Evolutionary conservation across 2,888 invertebrate species (phyloP), one percentile per base, ranked within the genome.

Genomic region (Drosophila anomalata): DNA sequence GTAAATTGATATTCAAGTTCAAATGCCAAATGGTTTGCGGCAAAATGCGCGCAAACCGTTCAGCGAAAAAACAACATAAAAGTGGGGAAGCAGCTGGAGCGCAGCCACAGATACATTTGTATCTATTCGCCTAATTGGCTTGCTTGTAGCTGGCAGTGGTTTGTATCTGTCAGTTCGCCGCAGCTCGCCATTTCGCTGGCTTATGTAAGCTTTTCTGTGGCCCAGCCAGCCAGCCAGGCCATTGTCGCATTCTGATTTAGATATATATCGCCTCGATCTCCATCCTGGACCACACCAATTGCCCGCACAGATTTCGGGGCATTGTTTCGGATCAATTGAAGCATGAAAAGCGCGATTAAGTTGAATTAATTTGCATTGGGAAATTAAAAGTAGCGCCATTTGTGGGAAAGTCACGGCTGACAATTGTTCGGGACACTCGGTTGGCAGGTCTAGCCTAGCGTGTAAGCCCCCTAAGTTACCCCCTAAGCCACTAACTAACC

Each of bases 1-100:
- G 89, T 88, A 85, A 90, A 90, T 89, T 90, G 88, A 85, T 89
- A 86, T 85, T 90, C 89, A 89, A 89, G 90, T 89, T 90, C 90
- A 89, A 85, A 84, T 86, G 86, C 59, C 87, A 86, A 85, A 86
- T 86, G 75, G 57, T 86, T 84, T 88, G 82, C 88, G 82, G 77
- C 76, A 77, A 81, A 78, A 86, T 85, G 73, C 71, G 80, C 80
- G 84, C 81, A 76, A 83, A 81, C 75, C 76, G 76, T 58, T 80
- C 60, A 50, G 22, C 31, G 2, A 39, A 39, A 39, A 39, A 14
- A 41, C 44, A 47, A 61, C 11, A 66, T 47, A 62, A 61, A 59
- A 68, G 50, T 47, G 54, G 57, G 54, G 29, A 48, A 42, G 39
- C 58, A 57, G 56, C 48, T 59, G 55, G 61, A 55, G 63, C 36